Evolutionary conservation across 2,888 invertebrate genomes (phyloP).

Genomic region (Frankliniella intonsa): DNA sequence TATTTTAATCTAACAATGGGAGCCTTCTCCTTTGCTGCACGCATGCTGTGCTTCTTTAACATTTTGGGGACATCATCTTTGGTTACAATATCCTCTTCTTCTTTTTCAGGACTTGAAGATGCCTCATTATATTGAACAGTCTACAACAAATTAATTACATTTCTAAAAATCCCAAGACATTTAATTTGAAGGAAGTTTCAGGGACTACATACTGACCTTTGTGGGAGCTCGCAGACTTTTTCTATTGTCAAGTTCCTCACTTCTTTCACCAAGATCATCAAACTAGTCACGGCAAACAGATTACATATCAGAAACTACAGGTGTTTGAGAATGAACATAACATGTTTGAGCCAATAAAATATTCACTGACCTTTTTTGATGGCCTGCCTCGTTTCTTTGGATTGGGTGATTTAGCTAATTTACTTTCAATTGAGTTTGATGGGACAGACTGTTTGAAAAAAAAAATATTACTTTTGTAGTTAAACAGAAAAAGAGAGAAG

Average conservation of each 20-base stretch:
- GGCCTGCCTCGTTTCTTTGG: neutral
- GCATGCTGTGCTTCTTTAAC: neutral
- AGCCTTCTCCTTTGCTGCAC: neutral
- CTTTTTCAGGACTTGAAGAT: neutral
- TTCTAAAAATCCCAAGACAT: neutral
- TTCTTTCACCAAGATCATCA: neutral
- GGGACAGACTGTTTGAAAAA: too few relatives aligned
- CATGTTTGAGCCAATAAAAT: neutral
- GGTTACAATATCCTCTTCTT: neutral
- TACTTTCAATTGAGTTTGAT: too few relatives aligned
- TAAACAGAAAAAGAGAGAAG: too few relatives aligned
- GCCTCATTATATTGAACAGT: neutral
- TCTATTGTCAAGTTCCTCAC: neutral
- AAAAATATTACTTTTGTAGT: too few relatives aligned
- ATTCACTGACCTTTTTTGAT: neutral
- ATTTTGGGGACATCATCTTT: neutral
- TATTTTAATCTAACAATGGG: neutral
- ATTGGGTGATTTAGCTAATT: neutral
- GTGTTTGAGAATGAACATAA: neutral
- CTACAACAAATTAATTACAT: neutral
- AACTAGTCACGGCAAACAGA: neutral
- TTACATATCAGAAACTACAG: neutral
- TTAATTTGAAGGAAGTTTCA: neutral
- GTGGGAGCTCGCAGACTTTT: neutral
- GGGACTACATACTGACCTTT: neutral